phyloP scores from a whole-genome alignment of 2,797 vertebrate species.

The Argya squamiceps region DNA sequence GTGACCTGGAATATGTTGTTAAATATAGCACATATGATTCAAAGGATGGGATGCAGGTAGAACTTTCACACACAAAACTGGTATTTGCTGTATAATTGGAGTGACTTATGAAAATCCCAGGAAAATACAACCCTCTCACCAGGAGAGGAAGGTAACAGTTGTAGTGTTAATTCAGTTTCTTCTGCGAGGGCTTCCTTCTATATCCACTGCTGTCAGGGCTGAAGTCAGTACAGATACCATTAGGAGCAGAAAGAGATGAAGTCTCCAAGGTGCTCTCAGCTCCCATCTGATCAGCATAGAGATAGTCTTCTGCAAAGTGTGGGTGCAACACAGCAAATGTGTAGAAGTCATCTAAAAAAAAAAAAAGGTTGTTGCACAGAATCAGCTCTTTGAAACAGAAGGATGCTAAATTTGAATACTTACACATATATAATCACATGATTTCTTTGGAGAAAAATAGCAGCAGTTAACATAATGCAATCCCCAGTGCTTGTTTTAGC shows the following conservation, averaged over 20 bases:
- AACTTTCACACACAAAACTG: conserved; percentile 42
- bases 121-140: conserved; percentile 75
- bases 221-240: conserved; percentile 96
- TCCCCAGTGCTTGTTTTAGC: neutral
- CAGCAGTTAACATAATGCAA: conserved; percentile 15
- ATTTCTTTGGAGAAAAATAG: conserved; percentile 29
- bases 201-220: conserved; percentile 78
- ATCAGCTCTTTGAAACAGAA: conserved; percentile 44
- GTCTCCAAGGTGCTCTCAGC: conserved; percentile 70
- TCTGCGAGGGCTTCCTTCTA: conserved; percentile 68
- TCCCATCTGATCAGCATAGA: conserved; percentile 81
- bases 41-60: conserved; percentile 48
- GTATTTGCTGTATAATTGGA: conserved; percentile 52
- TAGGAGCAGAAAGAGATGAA: conserved; percentile 74
- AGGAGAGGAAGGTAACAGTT: conserved; percentile 78
- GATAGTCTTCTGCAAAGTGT: conserved; percentile 88
- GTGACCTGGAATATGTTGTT: conserved; percentile 53
- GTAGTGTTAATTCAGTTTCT: conserved; percentile 88
- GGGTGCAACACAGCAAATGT: conserved; percentile 84
- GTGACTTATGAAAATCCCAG: conserved; percentile 67
- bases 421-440: conserved; percentile 10
- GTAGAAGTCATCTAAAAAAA: conserved; percentile 86
- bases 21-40: conserved; percentile 62
- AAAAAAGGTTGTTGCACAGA: neutral
- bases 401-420: conserved; percentile 31